Evolutionary conservation across 2,888 invertebrate genomes (phyloP).

Genomic region (Hesperia comma): DNA sequence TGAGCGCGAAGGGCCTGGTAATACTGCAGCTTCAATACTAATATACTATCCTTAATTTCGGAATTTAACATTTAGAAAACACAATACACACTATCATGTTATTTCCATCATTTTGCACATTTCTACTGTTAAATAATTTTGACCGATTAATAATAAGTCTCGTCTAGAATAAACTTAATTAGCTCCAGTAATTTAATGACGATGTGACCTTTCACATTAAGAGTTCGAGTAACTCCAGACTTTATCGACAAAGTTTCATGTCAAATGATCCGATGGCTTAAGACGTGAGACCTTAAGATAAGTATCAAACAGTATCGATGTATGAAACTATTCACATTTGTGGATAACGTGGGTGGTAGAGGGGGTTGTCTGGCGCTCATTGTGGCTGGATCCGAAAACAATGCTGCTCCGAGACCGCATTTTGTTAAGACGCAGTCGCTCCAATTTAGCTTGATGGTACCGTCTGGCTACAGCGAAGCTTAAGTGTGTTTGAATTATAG

Average conservation of each 20-base stretch:
- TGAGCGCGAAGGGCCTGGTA: too few relatives aligned
- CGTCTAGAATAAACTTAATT: too few relatives aligned
- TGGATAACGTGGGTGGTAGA: slow-evolving; percentile 8
- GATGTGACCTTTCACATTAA: background rate
- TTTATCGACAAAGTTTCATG: background rate
- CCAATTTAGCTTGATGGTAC: slow-evolving; percentile 29
- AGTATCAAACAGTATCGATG: slow-evolving; percentile 4
- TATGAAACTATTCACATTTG: slow-evolving; percentile 23
- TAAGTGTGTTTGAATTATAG: slow-evolving; percentile 18
- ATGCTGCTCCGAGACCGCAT: slow-evolving; percentile 32
- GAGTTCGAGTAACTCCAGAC: background rate
- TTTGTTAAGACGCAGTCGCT: slow-evolving; percentile 30
- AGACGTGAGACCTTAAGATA: slow-evolving; percentile 8
- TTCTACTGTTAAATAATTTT: too few relatives aligned
- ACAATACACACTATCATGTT: too few relatives aligned
- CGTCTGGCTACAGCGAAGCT: slow-evolving; percentile 24
- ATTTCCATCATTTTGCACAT: too few relatives aligned
- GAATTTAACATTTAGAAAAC: too few relatives aligned
- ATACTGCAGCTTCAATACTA: too few relatives aligned
- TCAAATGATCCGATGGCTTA: background rate
- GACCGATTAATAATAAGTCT: too few relatives aligned
- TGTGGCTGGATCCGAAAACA: slow-evolving; percentile 31
- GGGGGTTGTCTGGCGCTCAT: slow-evolving; percentile 28
- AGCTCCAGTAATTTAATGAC: too few relatives aligned
- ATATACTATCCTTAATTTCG: too few relatives aligned